Percentiles rank a stretch among this genome's conserved stretches.
Evolutionary conservation across 2,797 vertebrate species (phyloP).

Genomic region (Thunnus albacares): DNA sequence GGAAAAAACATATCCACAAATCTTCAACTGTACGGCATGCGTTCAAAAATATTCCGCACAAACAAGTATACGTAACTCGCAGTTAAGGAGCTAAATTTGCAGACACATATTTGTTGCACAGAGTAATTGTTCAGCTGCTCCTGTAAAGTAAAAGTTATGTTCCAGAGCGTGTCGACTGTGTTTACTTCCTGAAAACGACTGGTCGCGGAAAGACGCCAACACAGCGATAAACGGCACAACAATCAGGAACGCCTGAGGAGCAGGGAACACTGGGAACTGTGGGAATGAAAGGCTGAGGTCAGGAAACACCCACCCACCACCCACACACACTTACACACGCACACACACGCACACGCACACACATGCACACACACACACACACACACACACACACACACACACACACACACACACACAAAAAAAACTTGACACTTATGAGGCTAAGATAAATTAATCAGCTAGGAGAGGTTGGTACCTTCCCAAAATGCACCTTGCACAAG

Average conservation of each 20-base stretch:
- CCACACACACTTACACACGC: not conserved
- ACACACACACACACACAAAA: slow-evolving; percentile 9
- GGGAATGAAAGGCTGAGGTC: slow-evolving; percentile 49
- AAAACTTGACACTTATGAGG: slow-evolving; percentile 18
- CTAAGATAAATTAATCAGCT: slow-evolving; percentile 29
- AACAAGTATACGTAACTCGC: not conserved
- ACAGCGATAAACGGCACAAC: not conserved
- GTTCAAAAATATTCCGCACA: not conserved
- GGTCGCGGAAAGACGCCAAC: not conserved
- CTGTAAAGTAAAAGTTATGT: not conserved
- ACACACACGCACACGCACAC: slow-evolving; percentile 2
- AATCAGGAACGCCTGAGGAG: slow-evolving; percentile 23
- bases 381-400: slow-evolving; percentile 1
- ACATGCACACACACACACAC: slow-evolving; percentile 1
- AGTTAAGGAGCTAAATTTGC: no score
- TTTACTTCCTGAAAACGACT: slow-evolving; percentile 36
- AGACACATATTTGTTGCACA: not conserved
- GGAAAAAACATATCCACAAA: not conserved
- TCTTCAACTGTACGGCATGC: not conserved
- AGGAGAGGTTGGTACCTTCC: slow-evolving; percentile 28
- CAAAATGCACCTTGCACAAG: slow-evolving; percentile 56
- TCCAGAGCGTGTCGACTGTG: slow-evolving; percentile 3
- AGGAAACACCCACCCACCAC: slow-evolving; percentile 28
- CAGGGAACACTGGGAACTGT: slow-evolving; percentile 47
- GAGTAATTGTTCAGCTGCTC: no score